A percentile compares a stretch with the other conserved stretches of the same genome.
phyloP scores from a whole-genome alignment of 2,797 vertebrate genomes.

The Macrochelys suwanniensis region DNA sequence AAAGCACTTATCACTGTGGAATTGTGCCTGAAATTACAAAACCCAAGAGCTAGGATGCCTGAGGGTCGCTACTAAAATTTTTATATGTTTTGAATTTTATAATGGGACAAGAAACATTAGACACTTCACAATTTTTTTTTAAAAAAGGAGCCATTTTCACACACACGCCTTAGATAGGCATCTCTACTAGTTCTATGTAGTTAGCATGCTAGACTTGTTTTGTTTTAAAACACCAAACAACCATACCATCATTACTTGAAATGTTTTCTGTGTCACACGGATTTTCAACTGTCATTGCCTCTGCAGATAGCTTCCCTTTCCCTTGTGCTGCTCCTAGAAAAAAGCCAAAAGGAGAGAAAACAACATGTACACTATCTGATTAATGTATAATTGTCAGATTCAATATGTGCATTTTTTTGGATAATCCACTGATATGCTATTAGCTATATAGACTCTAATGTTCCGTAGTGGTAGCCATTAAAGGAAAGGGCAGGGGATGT shows the following conservation, averaged over 20 bases:
- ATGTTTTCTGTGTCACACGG: slow-evolving; percentile 53
- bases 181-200: not conserved
- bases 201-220: not conserved
- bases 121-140: slow-evolving; percentile 29
- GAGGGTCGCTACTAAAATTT: not conserved
- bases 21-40: slow-evolving; percentile 11
- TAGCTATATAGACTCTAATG: not conserved
- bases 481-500: not conserved
- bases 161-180: not conserved
- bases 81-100: slow-evolving; percentile 43
- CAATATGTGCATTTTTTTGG: not conserved
- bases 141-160: not conserved
- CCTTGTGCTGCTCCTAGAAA: slow-evolving; percentile 48
- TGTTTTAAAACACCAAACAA: not conserved
- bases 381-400: slow-evolving; percentile 38
- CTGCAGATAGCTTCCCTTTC: slow-evolving; percentile 39
- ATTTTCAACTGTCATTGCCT: slow-evolving; percentile 62
- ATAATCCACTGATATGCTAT: not conserved
- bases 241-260: slow-evolving; percentile 77
- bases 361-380: not conserved
- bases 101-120: not conserved
- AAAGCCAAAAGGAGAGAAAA: slow-evolving; percentile 50
- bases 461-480: not conserved
- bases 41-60: not conserved
- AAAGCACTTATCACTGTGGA: not conserved